Evolutionary conservation across 1,140 invertebrate genomes (phyloP), one percentile per base, ranked within the genome.

Genomic region (Atta colombica): DNA sequence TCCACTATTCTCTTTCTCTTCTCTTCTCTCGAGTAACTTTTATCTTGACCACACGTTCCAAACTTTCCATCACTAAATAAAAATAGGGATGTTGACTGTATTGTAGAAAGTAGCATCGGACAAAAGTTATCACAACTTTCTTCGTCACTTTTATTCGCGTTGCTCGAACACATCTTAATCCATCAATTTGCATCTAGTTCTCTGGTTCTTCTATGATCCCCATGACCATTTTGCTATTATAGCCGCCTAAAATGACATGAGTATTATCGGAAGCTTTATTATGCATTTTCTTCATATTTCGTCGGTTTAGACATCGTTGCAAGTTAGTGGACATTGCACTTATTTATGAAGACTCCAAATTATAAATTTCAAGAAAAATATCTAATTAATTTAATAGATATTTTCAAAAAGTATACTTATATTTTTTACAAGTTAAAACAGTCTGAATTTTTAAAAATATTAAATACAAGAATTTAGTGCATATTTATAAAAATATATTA

Each of bases 1-100:
- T 68, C 8, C 7, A n/a, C 25, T 25, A 21, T 2, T 45, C 45
- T 58, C 16, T 58, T 10, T 45, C 0, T 71, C 16, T 58, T 28
- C 21, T 28, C 14, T n/a, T 25, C 10, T 10, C 5, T 18, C 53
- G n/a, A 75, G 39, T 8, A 84, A 84, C 80, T 84, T 84, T 84
- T 71, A 45, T 75, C 69, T 60, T 49, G 55, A 39, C 28, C 80
- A 49, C 69, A 51, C n/a, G 58, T 39, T 35, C 55, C n/a, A 28
- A 39, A 84, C 69, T 84, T 84, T 84, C 63, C 68, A 74, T 58
- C 69, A 14, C 68, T 28, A n/a, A 74, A 84, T 84, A 84, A 75
- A 84, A 84, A 84, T 69, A 75, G 39, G 55, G n/a, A 75, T 18
- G 55, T 61, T 84, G 69, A 84, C 39, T 84, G 39, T 55, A 81